phyloP scores from a whole-genome alignment of 35 echinoderm and acorn worm species.

The Antedon bifida region DNA sequence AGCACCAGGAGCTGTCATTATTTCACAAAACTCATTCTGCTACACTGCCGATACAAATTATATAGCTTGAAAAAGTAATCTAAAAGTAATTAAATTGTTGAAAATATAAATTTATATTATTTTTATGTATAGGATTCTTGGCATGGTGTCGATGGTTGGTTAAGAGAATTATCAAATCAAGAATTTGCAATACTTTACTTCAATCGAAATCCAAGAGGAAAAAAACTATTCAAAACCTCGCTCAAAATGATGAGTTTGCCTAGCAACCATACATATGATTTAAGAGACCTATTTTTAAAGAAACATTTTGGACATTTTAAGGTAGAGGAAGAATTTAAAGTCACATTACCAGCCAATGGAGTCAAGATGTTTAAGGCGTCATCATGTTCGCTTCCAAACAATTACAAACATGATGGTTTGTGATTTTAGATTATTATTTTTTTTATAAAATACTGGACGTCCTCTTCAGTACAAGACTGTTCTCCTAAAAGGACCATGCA shows the following conservation, averaged over 20 bases:
- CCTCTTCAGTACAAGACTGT: too few species aligned
- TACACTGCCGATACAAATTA: too few species aligned
- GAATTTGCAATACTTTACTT: neutral
- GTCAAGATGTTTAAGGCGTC: neutral
- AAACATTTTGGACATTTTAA: slow-evolving; percentile 1
- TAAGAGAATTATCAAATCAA: neutral
- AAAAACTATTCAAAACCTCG: neutral
- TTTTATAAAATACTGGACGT: too few species aligned
- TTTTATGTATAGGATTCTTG: neutral
- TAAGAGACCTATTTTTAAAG: neutral
- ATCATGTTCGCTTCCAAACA: neutral
- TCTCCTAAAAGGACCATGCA: too few species aligned
- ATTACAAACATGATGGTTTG: neutral
- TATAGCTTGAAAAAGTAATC: too few species aligned
- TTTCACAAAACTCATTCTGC: too few species aligned
- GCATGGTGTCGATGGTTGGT: neutral
- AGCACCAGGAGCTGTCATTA: too few species aligned
- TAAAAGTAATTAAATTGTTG: too few species aligned
- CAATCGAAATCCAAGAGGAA: neutral
- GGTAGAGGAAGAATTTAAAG: neutral
- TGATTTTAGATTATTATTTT: too few species aligned
- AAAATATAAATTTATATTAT: neutral
- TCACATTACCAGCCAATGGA: neutral
- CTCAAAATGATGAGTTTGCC: neutral
- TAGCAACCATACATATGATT: neutral